phyloP scores from a whole-genome alignment of 2,797 vertebrate species.

The Chelidonichthys spinosus region DNA sequence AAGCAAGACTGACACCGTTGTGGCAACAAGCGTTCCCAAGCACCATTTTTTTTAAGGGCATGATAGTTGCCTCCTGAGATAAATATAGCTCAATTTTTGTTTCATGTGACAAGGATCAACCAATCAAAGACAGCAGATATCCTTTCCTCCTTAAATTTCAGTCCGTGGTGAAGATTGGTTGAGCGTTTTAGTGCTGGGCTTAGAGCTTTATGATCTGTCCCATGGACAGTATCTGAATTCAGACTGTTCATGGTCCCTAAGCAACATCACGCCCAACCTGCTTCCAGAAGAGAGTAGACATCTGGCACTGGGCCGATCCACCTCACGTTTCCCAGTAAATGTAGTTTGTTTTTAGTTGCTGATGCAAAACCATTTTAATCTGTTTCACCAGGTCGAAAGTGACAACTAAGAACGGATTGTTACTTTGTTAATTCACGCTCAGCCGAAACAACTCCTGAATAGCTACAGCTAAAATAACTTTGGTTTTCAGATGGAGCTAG shows the following conservation, averaged over 20 bases:
- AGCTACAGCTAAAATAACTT: conserved; percentile 26
- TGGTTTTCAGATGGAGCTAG: conserved; percentile 9
- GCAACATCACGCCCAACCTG: background rate
- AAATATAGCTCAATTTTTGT: background rate
- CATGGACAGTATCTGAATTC: background rate
- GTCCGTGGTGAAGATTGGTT: background rate
- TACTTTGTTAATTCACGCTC: background rate
- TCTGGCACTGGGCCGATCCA: background rate
- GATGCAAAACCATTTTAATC: background rate
- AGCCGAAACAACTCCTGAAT: conserved; percentile 21
- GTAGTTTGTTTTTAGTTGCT: background rate
- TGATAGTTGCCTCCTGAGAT: background rate
- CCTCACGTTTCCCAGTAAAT: background rate
- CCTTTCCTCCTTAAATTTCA: background rate
- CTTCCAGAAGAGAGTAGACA: background rate
- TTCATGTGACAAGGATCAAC: background rate
- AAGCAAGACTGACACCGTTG: too few relatives aligned
- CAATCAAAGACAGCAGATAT: background rate
- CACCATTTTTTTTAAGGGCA: too few relatives aligned
- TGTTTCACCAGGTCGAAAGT: background rate
- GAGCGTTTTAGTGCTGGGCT: background rate
- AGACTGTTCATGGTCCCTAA: background rate
- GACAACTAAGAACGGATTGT: background rate
- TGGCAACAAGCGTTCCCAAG: background rate
- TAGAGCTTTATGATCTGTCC: background rate